Evolutionary conservation across 1,140 invertebrate species (phyloP), one percentile per base, ranked within the genome.

Genomic region (Procambarus virginalis): DNA sequence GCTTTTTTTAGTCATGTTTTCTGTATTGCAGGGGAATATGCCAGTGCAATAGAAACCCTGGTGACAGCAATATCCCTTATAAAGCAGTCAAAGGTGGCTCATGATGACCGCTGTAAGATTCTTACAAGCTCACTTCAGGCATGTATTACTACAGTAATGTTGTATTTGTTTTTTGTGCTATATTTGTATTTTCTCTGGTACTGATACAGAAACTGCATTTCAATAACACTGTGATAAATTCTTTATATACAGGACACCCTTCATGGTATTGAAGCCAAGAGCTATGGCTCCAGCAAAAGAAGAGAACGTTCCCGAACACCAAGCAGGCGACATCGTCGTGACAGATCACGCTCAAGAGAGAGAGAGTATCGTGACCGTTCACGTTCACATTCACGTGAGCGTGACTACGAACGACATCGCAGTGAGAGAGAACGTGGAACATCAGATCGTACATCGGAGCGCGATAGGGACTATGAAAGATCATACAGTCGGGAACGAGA

Each of bases 61-160:
- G 98, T 99, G 5, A 99, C 99, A 2, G 99, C 99, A 2, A 99
- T 99, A 92, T 99, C 98, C 5, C 94, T 99, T 34, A 99, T 99
- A 90, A 99, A 99, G 94, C 98, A 99, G 94, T 99, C 98, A 34
- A 99, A 99, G 95, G 98, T 99, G 86, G 97, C 99, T 0, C 96
- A 97, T 93, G 99, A 99, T 94, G 99, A 99, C 93, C 95, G 99
- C 70, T 99, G 99, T 95, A 99, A 99, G 95, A 99, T 99, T 92
- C 94, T 99, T 14, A 99, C 99, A 84, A 98, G 97, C 93, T 99
- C 98, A 0, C 95, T 99, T 2, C 97, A 92, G 90, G 92, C 89
- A 58, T 51, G 91, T 92, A 22, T 46, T 64, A n/a, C 45, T 46
- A 34, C 34, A 48, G 12, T 48, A 58, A n/a, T 86, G 8, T 34